A percentile compares a stretch with the other conserved stretches of the same genome.
These are phyloP conservation scores for Sorex maritimensis DNA, from an alignment of 2,797 vertebrate species.

Conservation along the genomic window DNA sequence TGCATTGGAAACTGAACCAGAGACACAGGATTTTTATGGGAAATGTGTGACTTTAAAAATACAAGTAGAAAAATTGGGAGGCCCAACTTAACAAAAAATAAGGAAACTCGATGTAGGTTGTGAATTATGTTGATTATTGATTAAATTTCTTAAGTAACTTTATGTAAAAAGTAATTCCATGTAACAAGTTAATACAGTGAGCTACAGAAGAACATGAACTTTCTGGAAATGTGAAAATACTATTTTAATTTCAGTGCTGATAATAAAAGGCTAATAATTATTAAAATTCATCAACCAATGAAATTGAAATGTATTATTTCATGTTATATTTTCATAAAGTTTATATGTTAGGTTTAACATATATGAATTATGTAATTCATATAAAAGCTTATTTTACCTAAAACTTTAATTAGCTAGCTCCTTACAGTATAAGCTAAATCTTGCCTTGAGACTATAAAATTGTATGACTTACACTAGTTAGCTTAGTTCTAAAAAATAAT, in stretches of 20 bases:
- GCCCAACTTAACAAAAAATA: not conserved
- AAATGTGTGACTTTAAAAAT: not conserved
- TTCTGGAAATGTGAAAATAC: not conserved
- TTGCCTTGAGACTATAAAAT: constrained; percentile 23
- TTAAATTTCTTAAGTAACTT: constrained; percentile 1
- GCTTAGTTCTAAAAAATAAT: constrained; percentile 8
- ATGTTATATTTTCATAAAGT: not conserved
- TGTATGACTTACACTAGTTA: not conserved
- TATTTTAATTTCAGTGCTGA: not conserved
- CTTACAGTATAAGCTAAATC: not conserved
- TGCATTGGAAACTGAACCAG: not conserved
- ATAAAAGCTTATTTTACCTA: constrained; percentile 21
- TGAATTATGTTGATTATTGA: not conserved
- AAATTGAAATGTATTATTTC: constrained; percentile 25
- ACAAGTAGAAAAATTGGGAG: not conserved
- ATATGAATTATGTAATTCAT: not conserved
- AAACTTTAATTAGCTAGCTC: constrained; percentile 29
- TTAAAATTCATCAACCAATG: not conserved
- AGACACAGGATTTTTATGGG: not conserved
- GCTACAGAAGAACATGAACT: not conserved
- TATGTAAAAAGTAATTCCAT: not conserved
- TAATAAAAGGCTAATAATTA: not conserved
- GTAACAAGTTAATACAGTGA: not conserved
- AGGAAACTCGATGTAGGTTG: fast-evolving
- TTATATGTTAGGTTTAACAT: not conserved